These are phyloP conservation scores for Momotus momota DNA, from an alignment of 2,797 vertebrate genomes.

Conservation along the genomic window DNA sequence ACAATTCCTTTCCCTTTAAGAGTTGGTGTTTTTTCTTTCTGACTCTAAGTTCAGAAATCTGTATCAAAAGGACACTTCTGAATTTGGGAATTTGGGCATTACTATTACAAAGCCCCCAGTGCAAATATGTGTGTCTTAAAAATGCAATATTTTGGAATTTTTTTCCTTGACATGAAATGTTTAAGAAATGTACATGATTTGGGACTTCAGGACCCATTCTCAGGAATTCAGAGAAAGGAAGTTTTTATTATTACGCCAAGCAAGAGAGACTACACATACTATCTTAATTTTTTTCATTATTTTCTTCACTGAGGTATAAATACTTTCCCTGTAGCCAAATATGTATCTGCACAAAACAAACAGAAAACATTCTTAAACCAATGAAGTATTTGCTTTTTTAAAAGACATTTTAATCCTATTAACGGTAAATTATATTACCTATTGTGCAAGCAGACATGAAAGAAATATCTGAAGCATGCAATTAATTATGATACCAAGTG, in stretches of 20 bases:
- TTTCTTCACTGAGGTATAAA: constrained; percentile 67
- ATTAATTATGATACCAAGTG: constrained; percentile 81
- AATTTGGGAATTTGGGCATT: not conserved
- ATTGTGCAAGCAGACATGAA: constrained; percentile 78
- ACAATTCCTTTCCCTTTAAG: not conserved
- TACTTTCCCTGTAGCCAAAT: constrained; percentile 72
- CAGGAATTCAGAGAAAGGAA: not conserved
- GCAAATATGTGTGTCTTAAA: not conserved
- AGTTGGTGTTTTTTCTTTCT: not conserved
- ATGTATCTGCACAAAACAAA: constrained; percentile 77
- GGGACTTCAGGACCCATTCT: not conserved
- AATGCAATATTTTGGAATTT: not conserved
- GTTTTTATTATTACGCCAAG: not conserved
- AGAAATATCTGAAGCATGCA: constrained; percentile 79
- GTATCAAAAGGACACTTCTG: not conserved
- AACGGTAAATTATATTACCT: constrained; percentile 78
- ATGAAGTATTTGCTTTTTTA: constrained; percentile 76
- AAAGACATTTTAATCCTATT: constrained; percentile 82
- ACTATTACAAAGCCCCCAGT: not conserved
- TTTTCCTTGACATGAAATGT: not conserved
- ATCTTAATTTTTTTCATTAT: constrained; percentile 73
- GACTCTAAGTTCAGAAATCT: constrained; percentile 32
- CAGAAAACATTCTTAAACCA: constrained; percentile 76
- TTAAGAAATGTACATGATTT: not conserved
- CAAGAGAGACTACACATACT: constrained; percentile 45